Conservation (phyloP, 2,888 invertebrate species). For the Diogma glabrata region DNA sequence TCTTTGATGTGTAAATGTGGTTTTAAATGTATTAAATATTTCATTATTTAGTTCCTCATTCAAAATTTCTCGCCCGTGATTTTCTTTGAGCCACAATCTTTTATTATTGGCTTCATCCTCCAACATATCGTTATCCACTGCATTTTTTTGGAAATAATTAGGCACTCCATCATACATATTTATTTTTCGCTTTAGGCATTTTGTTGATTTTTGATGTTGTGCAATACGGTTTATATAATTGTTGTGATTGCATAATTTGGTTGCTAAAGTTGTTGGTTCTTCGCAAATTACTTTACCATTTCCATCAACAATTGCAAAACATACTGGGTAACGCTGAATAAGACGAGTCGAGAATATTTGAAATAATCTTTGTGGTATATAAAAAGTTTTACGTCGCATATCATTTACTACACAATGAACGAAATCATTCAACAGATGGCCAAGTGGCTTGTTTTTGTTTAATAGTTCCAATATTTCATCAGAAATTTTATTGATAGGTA, state of each 20-base stretch:
- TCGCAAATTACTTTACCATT: too few relatives aligned
- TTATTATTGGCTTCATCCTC: background rate
- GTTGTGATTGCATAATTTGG: too few relatives aligned
- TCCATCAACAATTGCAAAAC: too few relatives aligned
- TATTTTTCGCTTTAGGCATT: background rate
- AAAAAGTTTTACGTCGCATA: background rate
- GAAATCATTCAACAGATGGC: background rate
- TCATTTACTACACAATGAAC: background rate
- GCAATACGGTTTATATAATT: too few relatives aligned
- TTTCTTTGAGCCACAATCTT: background rate
- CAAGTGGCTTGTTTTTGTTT: background rate
- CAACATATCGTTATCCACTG: background rate
- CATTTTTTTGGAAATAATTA: background rate
- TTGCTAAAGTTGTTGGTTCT: too few relatives aligned
- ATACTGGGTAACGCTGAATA: too few relatives aligned
- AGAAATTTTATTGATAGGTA: background rate
- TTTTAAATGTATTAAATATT: background rate
- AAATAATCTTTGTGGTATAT: background rate
- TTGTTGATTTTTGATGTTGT: too few relatives aligned
- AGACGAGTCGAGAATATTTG: too few relatives aligned
- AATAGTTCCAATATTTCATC: background rate
- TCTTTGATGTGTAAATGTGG: background rate
- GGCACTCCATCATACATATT: background rate
- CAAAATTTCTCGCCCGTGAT: background rate
- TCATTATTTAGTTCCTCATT: background rate